A percentile compares a stretch with the other conserved stretches of the same genome.
phyloP scores from a whole-genome alignment of 2,113 vertebrate species.

The Psephotus haematonotus region DNA sequence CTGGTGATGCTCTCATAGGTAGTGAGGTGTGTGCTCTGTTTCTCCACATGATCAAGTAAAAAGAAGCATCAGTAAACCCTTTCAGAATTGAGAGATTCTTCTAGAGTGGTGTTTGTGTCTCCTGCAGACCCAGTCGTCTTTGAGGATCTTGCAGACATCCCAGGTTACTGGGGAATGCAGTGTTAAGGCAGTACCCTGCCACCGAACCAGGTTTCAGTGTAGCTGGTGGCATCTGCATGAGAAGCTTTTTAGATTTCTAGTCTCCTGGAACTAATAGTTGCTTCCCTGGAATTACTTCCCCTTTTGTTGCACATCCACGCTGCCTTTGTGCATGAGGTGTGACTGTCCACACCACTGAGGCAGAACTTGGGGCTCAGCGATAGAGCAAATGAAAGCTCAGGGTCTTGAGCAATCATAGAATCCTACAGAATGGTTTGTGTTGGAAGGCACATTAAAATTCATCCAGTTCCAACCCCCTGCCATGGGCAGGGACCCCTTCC shows the following conservation, averaged over 20 bases:
- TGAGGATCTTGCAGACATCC: not conserved
- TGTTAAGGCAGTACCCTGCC: not conserved
- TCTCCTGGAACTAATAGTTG: not conserved
- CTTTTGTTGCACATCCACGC: accelerated
- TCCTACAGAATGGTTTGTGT: not conserved
- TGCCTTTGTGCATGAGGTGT: not conserved
- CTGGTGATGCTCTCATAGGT: accelerated
- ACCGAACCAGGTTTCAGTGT: not conserved
- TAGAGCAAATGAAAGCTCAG: not conserved
- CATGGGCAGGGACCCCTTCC: not conserved
- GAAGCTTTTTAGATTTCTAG: not conserved
- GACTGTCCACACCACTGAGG: not conserved
- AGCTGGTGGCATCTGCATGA: not conserved
- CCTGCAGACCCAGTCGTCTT: not conserved
- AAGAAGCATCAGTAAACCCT: not conserved
- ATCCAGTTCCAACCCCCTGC: not conserved
- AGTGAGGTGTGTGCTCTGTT: too few species aligned
- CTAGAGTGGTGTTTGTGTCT: not conserved
- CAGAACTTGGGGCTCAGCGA: not conserved
- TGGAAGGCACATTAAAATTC: not conserved
- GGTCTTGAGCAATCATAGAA: not conserved
- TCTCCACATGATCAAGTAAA: not conserved
- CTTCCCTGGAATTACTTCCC: not conserved
- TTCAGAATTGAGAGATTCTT: not conserved
- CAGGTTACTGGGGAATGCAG: not conserved